Evolutionary conservation across 2,113 vertebrate genomes (phyloP).

Genomic region (Mellivora capensis): DNA sequence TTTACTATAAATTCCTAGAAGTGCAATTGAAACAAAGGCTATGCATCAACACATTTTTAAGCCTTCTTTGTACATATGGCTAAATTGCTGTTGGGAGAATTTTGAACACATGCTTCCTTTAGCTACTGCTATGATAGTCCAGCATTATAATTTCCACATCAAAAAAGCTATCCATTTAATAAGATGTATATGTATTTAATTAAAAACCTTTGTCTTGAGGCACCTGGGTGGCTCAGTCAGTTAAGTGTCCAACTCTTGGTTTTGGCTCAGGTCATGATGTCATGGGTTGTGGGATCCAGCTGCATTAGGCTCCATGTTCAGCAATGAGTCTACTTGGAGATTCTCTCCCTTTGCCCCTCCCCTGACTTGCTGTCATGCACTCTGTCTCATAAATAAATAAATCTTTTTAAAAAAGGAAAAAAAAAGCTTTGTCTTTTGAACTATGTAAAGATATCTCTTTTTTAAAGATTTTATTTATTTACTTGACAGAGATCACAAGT

Average conservation of each 20-base stretch:
- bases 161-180: constrained; percentile 10
- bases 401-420: neutral
- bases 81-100: neutral
- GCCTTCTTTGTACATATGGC: neutral
- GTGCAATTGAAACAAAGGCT: constrained; percentile 3
- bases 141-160: neutral
- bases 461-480: too few relatives aligned
- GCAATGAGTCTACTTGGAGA: neutral
- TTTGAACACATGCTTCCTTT: neutral
- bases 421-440: neutral
- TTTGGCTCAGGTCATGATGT: neutral
- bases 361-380: neutral
- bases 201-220: neutral
- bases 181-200: neutral
- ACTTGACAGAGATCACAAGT: too few relatives aligned
- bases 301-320: neutral
- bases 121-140: neutral
- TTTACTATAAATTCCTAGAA: constrained; percentile 21
- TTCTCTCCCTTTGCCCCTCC: neutral
- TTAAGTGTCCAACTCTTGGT: neutral
- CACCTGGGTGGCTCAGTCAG: neutral
- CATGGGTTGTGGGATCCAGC: neutral
- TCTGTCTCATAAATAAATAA: neutral
- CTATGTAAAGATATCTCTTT: neutral
- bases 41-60: neutral